These are phyloP conservation scores for Diaperis boleti DNA, from an alignment of 2,888 invertebrate genomes.

Conservation along the genomic window DNA sequence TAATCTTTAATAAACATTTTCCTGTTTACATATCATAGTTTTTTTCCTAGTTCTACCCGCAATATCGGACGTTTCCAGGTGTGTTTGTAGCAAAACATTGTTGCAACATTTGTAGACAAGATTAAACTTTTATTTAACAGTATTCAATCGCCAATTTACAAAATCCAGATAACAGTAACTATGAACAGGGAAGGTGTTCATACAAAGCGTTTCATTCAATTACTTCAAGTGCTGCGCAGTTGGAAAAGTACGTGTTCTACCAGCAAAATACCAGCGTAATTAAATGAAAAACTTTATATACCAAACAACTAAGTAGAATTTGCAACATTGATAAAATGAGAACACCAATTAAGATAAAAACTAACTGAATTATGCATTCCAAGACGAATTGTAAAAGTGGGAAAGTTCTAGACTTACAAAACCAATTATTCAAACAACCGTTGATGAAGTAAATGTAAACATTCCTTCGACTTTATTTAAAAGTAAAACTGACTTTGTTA, in stretches of 20 bases:
- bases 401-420: not conserved
- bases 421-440: not conserved
- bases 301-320: conserved; percentile 17
- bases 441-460: conserved; percentile 36
- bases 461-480: conserved; percentile 46
- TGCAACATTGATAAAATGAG: conserved; percentile 13
- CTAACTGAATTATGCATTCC: not conserved
- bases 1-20: no score
- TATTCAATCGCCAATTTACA: conserved; percentile 24
- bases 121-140: conserved; percentile 28
- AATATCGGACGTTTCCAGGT: no score
- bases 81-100: not conserved
- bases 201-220: conserved; percentile 25
- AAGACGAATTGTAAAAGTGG: not conserved
- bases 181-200: not conserved
- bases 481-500: conserved; percentile 20
- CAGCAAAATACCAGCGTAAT: conserved; percentile 10
- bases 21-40: no score
- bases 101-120: conserved; percentile 5
- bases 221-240: conserved; percentile 7
- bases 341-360: not conserved
- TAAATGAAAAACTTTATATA: conserved; percentile 19
- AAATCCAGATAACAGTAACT: conserved; percentile 14
- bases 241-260: conserved; percentile 9
- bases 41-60: no score